Conservation (phyloP, 2,113 vertebrate genomes). For the Ovis canadensis region DNA sequence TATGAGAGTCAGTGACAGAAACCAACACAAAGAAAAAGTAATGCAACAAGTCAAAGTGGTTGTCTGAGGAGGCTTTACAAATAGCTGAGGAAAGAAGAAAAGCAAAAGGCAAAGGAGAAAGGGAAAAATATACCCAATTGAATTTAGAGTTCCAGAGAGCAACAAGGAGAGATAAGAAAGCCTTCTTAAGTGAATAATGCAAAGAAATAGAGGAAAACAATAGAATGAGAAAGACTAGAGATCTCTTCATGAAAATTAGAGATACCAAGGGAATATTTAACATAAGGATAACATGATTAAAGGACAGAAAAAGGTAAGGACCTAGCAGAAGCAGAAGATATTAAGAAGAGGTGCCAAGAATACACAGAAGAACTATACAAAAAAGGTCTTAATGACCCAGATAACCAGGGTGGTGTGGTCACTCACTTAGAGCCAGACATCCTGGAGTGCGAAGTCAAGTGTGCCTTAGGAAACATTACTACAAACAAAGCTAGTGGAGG, state of each 20-base stretch:
- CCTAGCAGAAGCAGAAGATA: not conserved
- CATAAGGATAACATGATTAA: not conserved
- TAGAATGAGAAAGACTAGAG: not conserved
- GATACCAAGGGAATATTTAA: not conserved
- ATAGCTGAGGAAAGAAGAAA: not conserved
- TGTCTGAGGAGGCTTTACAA: not conserved
- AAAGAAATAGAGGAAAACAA: not conserved
- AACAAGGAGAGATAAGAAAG: not conserved
- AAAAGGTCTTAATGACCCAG: not conserved
- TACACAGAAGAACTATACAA: not conserved
- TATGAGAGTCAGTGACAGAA: not conserved
- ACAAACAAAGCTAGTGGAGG: not conserved
- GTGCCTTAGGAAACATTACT: not conserved
- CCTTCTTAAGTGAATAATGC: not conserved
- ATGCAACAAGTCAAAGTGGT: not conserved
- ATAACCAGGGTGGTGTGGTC: not conserved
- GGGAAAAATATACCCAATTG: not conserved
- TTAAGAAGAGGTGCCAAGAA: not conserved
- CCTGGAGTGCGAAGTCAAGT: not conserved
- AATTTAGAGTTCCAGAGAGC: not conserved
- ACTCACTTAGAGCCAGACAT: not conserved
- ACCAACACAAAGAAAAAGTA: not conserved
- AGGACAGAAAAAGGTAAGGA: not conserved
- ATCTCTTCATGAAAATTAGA: not conserved
- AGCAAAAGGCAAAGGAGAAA: not conserved